phyloP scores from a whole-genome alignment of 2,888 invertebrate genomes.

The Epinotia ramella region DNA sequence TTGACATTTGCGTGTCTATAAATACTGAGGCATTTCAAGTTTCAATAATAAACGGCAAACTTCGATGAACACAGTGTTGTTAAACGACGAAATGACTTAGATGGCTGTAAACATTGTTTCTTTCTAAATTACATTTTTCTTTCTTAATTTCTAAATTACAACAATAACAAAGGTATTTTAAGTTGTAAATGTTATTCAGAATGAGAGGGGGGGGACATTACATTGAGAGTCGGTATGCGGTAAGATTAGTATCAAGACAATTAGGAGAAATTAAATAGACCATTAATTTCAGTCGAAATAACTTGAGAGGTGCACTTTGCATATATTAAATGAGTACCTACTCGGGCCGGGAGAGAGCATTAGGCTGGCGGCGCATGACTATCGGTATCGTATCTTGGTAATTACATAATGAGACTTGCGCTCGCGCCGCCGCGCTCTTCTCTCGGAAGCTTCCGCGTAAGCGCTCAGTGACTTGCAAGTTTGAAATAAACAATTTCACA shows the following conservation, averaged over 20 bases:
- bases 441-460: conserved; percentile 43
- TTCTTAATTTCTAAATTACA: no score
- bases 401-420: conserved; percentile 35
- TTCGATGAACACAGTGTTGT: no score
- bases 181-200: no score
- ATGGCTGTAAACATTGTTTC: no score
- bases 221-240: background rate
- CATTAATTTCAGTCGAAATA: conserved; percentile 13
- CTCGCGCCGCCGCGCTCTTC: conserved; percentile 38
- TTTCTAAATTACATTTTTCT: no score
- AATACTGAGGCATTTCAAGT: no score
- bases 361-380: conserved; percentile 34
- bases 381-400: conserved; percentile 41
- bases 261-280: conserved; percentile 18
- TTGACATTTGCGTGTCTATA: no score
- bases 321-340: conserved; percentile 36
- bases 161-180: no score
- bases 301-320: conserved; percentile 29
- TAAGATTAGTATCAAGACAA: conserved; percentile 23
- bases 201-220: background rate
- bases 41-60: no score
- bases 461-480: conserved; percentile 32
- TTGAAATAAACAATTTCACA: background rate
- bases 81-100: no score
- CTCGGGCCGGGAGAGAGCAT: conserved; percentile 22